phyloP scores from a whole-genome alignment of 64 coral and sea anemone species.

The Catalaphyllia jardinei region DNA sequence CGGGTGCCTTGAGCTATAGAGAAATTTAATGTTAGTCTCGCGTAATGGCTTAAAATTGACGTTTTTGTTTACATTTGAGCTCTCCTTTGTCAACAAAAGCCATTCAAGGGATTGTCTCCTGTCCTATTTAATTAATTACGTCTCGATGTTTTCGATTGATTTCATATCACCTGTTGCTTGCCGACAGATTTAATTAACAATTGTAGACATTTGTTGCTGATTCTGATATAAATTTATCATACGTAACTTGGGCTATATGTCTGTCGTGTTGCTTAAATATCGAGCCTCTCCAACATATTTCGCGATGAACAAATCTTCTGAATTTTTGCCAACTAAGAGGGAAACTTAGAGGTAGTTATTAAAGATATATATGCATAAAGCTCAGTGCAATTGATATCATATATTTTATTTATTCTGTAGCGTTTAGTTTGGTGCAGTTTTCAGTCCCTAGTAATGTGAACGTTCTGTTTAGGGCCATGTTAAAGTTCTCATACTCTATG shows the following conservation, averaged over 20 bases:
- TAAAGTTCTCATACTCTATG: not conserved
- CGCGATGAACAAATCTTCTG: too few relatives aligned
- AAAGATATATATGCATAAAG: too few relatives aligned
- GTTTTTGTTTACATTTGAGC: not conserved
- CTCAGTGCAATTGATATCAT: too few relatives aligned
- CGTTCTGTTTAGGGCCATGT: too few relatives aligned
- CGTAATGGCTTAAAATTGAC: not conserved
- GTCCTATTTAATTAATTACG: not conserved
- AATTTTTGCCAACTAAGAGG: too few relatives aligned
- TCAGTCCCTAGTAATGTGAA: too few relatives aligned
- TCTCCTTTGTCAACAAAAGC: not conserved
- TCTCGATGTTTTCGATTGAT: not conserved
- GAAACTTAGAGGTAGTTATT: too few relatives aligned
- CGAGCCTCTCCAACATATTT: too few relatives aligned
- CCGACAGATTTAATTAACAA: conserved; percentile 21
- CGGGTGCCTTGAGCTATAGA: not conserved
- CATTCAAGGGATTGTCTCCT: not conserved
- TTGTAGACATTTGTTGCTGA: not conserved
- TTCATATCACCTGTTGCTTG: conserved; percentile 37
- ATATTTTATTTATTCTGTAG: too few relatives aligned
- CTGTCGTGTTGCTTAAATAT: not conserved
- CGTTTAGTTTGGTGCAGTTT: too few relatives aligned
- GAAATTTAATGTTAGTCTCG: not conserved
- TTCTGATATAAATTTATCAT: not conserved
- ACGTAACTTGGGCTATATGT: not conserved